A percentile compares a stretch with the other conserved stretches of the same genome.
Conservation (phyloP, 2,888 invertebrate genomes). For the Mylabris sibirica region DNA sequence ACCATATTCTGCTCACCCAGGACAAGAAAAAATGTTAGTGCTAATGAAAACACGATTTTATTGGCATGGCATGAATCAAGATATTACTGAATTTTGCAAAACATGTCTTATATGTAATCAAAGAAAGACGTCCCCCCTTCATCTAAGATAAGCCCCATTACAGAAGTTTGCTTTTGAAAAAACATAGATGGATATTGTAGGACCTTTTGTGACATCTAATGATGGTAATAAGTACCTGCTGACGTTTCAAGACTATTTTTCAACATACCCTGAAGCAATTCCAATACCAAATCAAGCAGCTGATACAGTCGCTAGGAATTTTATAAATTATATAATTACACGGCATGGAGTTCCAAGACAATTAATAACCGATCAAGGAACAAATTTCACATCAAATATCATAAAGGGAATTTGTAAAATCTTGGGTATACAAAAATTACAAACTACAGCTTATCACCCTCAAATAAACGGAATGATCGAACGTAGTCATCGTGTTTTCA, state of each 20-base stretch:
- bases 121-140: constrained; percentile 41
- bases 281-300: constrained; percentile 45
- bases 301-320: constrained; percentile 41
- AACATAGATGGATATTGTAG: constrained; percentile 45
- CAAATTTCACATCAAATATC: constrained; percentile 43
- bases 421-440: constrained; percentile 13
- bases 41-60: too few relatives aligned
- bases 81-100: too few relatives aligned
- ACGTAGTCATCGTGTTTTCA: constrained; percentile 40
- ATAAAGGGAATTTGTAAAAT: constrained; percentile 18
- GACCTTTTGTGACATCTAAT: constrained; percentile 40
- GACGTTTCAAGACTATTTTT: constrained; percentile 45
- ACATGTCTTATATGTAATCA: constrained; percentile 43
- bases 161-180: constrained; percentile 42
- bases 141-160: constrained; percentile 35
- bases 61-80: too few relatives aligned
- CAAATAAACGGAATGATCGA: constrained; percentile 20
- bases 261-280: constrained; percentile 45
- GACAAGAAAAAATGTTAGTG: too few relatives aligned
- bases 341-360: constrained; percentile 44
- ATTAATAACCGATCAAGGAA: constrained; percentile 47
- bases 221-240: constrained; percentile 45
- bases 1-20: too few relatives aligned
- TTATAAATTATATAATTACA: constrained; percentile 42
- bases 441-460: constrained; percentile 21